Base-by-base conservation (phyloP, 1,140 invertebrate genomes). In the Diorhabda carinulata region DNA sequence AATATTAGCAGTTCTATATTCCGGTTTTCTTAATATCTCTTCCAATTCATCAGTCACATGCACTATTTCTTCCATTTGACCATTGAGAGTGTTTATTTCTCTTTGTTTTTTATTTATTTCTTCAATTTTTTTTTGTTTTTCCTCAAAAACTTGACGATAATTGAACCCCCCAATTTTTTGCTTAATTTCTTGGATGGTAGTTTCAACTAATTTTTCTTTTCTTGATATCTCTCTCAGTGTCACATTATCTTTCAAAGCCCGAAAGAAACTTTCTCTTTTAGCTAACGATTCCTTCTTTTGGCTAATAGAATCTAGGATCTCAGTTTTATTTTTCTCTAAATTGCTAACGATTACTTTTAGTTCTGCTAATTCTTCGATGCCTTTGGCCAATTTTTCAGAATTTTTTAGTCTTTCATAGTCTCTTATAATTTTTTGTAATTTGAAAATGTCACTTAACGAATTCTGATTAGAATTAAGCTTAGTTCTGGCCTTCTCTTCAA, bases 1-100 rank as follows among this genome's bases (percentile, higher is more conserved):
- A 10, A 83, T 83, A 6, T 87, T 82, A n/a, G 88, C 86, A 74
- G 89, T 83, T 78, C 85, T 87, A 63, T 86, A 88, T 70, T 83
- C 80, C 1, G 84, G 82, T 69, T 85, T 84, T 40, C 83, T 84
- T 4, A 92, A 78, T 79, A 91, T 89, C 6, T 47, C 47, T 66
- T 74, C 64, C 4, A 75, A 9, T 25, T 72, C 72, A 45, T 66
- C 61, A 25, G 80, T 74, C 40, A 74, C 81, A 77, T 68, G 59
- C 62, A 82, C 79, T 5, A 86, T 73, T 73, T 81, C 79, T 2
- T 81, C 78, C 45, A 83, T 76, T 72, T 82, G 79, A 4, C 87
- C 86, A 67, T 83, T 82, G 7, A 81, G 81, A 6, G 80, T 80
- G 3, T 82, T 82, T 58, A 84, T 84, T 7, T 85, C 82, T n/a